phyloP scores from a whole-genome alignment of 2,113 vertebrate genomes.

The Takifugu flavidus region DNA sequence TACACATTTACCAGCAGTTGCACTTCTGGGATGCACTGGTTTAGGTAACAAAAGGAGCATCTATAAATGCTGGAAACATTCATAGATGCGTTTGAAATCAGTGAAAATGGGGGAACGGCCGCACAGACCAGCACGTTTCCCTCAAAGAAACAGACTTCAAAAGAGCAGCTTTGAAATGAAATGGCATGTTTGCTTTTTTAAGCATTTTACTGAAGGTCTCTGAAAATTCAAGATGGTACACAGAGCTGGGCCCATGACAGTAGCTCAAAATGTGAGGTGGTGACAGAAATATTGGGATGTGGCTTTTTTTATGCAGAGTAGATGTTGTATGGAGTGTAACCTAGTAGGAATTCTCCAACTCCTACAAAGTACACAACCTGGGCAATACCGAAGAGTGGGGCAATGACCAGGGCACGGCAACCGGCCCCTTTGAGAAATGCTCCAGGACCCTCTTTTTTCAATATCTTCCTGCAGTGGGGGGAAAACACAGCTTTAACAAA shows the following conservation, averaged over 20 bases:
- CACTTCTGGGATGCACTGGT: neutral
- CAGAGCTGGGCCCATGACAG: conserved; percentile 30
- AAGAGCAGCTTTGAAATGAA: conserved; percentile 21
- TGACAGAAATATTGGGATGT: conserved; percentile 19
- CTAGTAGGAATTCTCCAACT: conserved; percentile 79
- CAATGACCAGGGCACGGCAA: conserved; percentile 80
- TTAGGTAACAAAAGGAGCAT: conserved; percentile 21
- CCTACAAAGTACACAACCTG: conserved; percentile 81
- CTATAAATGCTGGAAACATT: conserved; percentile 3
- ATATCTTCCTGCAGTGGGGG: conserved; percentile 72
- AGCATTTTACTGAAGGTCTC: conserved; percentile 28
- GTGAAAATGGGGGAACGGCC: neutral
- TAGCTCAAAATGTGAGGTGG: conserved; percentile 46
- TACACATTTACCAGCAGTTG: conserved; percentile 6
- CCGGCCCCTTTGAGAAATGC: conserved; percentile 80
- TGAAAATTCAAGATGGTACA: conserved; percentile 44
- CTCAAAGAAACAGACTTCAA: no score
- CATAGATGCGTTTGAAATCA: neutral
- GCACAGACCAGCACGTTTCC: no score
- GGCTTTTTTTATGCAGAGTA: conserved; percentile 62
- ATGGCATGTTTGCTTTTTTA: conserved; percentile 41
- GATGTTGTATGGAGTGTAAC: conserved; percentile 69
- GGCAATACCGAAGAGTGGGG: conserved; percentile 82
- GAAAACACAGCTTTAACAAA: neutral
- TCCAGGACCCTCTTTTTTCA: conserved; percentile 76